Evolutionary conservation across 2,888 invertebrate species (phyloP), one percentile per base, ranked within the genome.

Genomic region (Apamea epomidion): DNA sequence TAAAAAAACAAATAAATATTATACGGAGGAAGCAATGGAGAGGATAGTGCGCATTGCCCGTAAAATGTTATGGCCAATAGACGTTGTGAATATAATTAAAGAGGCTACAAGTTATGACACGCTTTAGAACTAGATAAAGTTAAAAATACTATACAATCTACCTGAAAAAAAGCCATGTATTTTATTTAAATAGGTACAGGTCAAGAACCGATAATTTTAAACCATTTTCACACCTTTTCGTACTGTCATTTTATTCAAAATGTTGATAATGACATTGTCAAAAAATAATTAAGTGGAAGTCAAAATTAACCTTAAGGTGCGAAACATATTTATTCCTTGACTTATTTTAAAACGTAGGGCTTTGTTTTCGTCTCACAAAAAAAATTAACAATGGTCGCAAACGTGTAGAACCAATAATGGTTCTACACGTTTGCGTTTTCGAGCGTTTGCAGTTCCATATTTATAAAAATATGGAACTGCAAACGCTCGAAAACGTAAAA

Each of bases 1-100:
- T 91, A 91, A 91, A 89, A 68, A 91, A 86, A 85, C 86, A 89
- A 90, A 91, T 91, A 91, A 90, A 90, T 91, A 88, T 78, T 88
- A 74, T 76, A 80, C 78, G 42, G 70, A 81, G 80, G 73, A 85
- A 92, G 91, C 90, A 91, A 90, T 83, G 80, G 82, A 77, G 80
- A 74, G 70, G 81, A 80, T 85, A 76, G 82, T 80, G 80, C 71
- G 51, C 64, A 81, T 82, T 80, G 37, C 29, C 48, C 87, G 76
- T 92, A 87, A 91, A 91, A 90, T 88, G 90, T 90, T 82, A 92
- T 84, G 85, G 65, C 58, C 83, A 79, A 83, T 82, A 83, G 76
- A 58, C 82, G 78, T 86, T 87, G 88, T 82, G 86, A 84, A 84
- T 76, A 58, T 86, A 90, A 91, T 91, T 90, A 91, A 88, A 69